phyloP scores from a whole-genome alignment of 2,113 vertebrate species.

The Gymnobelideus leadbeateri region DNA sequence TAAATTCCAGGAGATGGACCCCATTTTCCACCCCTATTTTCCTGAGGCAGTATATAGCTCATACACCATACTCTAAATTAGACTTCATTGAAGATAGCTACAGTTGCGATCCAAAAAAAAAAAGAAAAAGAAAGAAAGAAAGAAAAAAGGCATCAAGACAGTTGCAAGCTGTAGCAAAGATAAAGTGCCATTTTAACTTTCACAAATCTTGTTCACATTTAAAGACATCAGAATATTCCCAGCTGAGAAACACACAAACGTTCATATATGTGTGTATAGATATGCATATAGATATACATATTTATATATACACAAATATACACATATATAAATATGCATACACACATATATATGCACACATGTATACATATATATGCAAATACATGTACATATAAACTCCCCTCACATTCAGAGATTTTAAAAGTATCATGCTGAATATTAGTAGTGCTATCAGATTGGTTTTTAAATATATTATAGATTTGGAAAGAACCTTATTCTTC shows the following conservation, averaged over 20 bases:
- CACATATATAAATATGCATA: no score
- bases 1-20: constrained; percentile 45
- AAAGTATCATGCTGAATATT: background rate
- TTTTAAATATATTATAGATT: background rate
- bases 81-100: constrained; percentile 48
- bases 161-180: constrained; percentile 44
- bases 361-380: background rate
- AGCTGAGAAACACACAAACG: background rate
- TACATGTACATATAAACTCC: background rate
- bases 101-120: background rate
- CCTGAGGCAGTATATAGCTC: constrained; percentile 23
- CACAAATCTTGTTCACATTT: constrained; percentile 33
- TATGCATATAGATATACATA: no score
- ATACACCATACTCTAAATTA: constrained; percentile 55
- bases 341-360: no score
- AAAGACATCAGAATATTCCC: background rate
- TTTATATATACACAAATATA: no score
- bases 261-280: no score
- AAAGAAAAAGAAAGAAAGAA: background rate
- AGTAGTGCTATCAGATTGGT: background rate
- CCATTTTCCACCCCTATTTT: constrained; percentile 9
- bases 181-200: constrained; percentile 43
- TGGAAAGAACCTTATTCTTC: background rate
- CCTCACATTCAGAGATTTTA: background rate
- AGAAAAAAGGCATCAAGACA: constrained; percentile 24